Evolutionary conservation across 2,888 invertebrate species (phyloP).

Genomic region (Elmis aenea): DNA sequence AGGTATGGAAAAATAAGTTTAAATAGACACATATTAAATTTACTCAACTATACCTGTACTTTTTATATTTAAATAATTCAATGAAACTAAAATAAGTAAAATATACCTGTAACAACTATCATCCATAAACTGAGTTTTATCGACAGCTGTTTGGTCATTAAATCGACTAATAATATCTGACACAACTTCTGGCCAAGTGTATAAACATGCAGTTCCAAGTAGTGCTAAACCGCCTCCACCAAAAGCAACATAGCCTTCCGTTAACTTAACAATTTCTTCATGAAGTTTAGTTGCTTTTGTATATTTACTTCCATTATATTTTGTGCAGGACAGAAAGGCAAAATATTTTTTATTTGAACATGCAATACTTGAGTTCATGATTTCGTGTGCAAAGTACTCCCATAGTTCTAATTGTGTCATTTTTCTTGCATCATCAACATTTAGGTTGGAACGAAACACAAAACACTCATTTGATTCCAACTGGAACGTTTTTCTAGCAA

Average conservation of each 20-base stretch:
- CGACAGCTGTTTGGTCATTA: conserved; percentile 59
- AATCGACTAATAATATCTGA: conserved; percentile 61
- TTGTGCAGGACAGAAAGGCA: conserved; percentile 83
- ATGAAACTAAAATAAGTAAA: neutral
- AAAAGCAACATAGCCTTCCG: conserved; percentile 81
- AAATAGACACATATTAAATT: conserved; percentile 6
- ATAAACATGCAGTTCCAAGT: conserved; percentile 84
- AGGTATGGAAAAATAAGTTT: too few species aligned
- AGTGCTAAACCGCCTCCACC: conserved; percentile 90
- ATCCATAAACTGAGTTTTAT: conserved; percentile 73
- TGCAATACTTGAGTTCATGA: conserved; percentile 65
- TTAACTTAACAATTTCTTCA: conserved; percentile 62
- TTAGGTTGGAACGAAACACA: conserved; percentile 68
- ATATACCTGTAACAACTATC: conserved; percentile 78
- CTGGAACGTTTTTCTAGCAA: conserved; percentile 76
- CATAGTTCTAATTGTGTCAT: conserved; percentile 78
- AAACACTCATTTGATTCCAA: conserved; percentile 69
- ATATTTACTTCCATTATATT: conserved; percentile 60
- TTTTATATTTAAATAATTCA: neutral
- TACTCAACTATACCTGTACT: too few species aligned
- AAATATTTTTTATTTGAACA: conserved; percentile 75
- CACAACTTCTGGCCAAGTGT: conserved; percentile 79
- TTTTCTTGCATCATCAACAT: conserved; percentile 63
- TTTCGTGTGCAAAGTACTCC: conserved; percentile 78
- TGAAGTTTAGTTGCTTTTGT: conserved; percentile 57